phyloP scores from a whole-genome alignment of 1,140 invertebrate genomes.

The Achroia grisella region DNA sequence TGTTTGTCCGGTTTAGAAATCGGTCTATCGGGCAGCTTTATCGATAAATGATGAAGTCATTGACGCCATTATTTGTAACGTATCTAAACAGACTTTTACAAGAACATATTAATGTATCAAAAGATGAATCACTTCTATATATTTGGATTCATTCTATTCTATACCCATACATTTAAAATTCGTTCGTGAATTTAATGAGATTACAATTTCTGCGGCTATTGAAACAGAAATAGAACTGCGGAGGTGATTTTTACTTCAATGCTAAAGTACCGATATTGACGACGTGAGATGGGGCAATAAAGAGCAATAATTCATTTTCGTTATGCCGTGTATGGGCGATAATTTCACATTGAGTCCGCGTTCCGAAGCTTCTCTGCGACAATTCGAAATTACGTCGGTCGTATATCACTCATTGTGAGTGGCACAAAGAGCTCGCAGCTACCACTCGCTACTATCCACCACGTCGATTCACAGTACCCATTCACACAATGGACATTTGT shows the following conservation, averaged over 20 bases:
- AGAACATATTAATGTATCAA: slow-evolving; percentile 35
- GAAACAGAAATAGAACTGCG: slow-evolving; percentile 22
- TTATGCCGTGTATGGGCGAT: slow-evolving; percentile 67
- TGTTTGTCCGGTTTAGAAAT: slow-evolving; percentile 52
- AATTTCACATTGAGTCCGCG: slow-evolving; percentile 57
- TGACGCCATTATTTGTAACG: slow-evolving; percentile 20
- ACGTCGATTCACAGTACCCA: slow-evolving; percentile 29
- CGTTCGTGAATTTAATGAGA: slow-evolving; percentile 13
- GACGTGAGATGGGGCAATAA: slow-evolving; percentile 35
- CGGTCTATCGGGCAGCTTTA: slow-evolving; percentile 32
- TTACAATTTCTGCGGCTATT: slow-evolving; percentile 7
- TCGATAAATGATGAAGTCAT: slow-evolving; percentile 47
- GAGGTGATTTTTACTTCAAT: slow-evolving; percentile 34
- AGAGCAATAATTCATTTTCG: slow-evolving; percentile 70
- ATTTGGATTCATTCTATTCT: slow-evolving; percentile 4
- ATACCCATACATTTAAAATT: background rate
- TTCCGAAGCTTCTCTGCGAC: slow-evolving; percentile 44
- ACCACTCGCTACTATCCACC: slow-evolving; percentile 54
- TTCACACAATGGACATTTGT: slow-evolving; percentile 63
- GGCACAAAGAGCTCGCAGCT: slow-evolving; percentile 55
- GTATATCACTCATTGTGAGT: slow-evolving; percentile 70
- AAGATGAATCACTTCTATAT: slow-evolving; percentile 18
- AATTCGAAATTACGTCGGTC: slow-evolving; percentile 64
- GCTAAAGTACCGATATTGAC: slow-evolving; percentile 4
- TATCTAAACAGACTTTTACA: slow-evolving; percentile 48